phyloP scores from a whole-genome alignment of 2,113 vertebrate species.

The Oophaga pumilio region DNA sequence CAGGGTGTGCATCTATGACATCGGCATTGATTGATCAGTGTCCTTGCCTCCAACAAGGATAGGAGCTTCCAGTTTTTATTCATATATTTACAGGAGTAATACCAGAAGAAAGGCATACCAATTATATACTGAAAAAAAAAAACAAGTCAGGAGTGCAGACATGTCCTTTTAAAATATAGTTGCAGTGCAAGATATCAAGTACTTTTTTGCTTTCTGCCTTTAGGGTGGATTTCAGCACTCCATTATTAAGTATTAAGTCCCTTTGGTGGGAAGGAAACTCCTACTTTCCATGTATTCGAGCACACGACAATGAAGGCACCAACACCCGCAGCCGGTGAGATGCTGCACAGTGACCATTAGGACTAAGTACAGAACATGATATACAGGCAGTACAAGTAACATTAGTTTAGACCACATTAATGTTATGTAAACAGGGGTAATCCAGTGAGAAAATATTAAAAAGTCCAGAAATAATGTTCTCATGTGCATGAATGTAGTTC shows the following conservation, averaged over 20 bases:
- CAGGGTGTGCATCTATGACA: too few species aligned
- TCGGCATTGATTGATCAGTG: too few species aligned
- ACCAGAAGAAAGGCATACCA: too few species aligned
- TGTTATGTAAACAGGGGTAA: slow-evolving; percentile 1
- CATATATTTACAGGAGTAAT: too few species aligned
- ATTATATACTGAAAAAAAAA: too few species aligned
- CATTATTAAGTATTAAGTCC: not conserved
- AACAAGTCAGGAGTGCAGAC: not conserved
- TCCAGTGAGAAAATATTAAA: slow-evolving; percentile 25
- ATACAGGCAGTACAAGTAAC: not conserved
- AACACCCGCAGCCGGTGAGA: not conserved
- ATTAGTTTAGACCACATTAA: not conserved
- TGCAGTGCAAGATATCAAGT: not conserved
- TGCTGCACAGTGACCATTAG: not conserved
- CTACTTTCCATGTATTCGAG: not conserved
- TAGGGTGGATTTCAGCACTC: not conserved
- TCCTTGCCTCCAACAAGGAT: too few species aligned
- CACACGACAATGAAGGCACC: not conserved
- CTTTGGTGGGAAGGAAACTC: not conserved
- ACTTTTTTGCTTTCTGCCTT: not conserved
- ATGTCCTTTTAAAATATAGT: not conserved
- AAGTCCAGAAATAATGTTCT: not conserved
- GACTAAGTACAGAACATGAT: not conserved
- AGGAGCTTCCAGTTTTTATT: too few species aligned
- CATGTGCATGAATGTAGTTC: not conserved